phyloP scores from a whole-genome alignment of 2,797 vertebrate species.

The Arctocebus calabarensis region DNA sequence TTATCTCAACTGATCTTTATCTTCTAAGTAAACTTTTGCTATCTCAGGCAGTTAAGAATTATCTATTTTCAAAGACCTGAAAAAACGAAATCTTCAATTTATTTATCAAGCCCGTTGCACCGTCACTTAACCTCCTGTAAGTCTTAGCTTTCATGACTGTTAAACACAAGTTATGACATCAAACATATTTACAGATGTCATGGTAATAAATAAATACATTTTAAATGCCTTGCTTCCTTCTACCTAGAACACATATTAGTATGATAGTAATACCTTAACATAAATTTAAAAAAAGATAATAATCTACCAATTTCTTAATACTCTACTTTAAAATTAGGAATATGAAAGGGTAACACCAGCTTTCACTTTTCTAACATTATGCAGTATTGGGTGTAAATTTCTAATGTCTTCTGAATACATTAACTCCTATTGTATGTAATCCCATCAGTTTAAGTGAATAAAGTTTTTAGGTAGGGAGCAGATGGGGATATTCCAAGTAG shows the following conservation, averaged over 20 bases:
- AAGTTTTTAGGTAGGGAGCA: conserved; percentile 4
- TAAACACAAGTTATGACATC: neutral
- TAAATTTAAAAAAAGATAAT: conserved; percentile 33
- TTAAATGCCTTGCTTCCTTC: neutral
- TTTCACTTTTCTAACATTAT: neutral
- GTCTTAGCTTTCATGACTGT: neutral
- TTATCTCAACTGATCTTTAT: neutral
- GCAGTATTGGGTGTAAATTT: neutral
- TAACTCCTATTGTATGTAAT: neutral
- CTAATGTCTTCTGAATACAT: neutral
- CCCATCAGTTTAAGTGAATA: neutral
- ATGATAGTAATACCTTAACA: neutral
- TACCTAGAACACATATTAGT: neutral
- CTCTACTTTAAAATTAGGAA: conserved; percentile 22
- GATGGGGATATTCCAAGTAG: neutral
- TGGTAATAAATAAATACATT: conserved; percentile 15
- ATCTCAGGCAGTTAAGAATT: neutral
- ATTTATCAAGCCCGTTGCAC: neutral
- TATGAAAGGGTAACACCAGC: neutral
- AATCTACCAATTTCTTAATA: neutral
- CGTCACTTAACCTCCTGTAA: neutral
- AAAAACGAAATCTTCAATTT: neutral
- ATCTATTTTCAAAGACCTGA: conserved; percentile 21
- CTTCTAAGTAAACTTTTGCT: neutral
- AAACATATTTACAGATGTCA: neutral